Conservation (phyloP, 2,113 vertebrate genomes). For the Colistium nudipinnis region DNA sequence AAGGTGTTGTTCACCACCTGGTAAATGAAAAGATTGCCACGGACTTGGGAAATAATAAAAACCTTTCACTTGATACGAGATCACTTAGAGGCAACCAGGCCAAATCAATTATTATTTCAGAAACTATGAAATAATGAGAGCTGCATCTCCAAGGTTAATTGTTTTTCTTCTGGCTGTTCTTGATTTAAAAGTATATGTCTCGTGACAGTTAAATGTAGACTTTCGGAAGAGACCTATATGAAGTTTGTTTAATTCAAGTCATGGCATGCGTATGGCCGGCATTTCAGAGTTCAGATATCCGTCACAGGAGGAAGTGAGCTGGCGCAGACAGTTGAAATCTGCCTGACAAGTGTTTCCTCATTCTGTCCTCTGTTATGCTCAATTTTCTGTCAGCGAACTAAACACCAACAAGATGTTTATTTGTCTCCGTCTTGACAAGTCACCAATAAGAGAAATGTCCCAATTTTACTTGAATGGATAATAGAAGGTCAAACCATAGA, state of each 20-base stretch:
- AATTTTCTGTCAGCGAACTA: constrained; percentile 2
- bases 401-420: constrained; percentile 3
- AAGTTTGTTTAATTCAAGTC: neutral
- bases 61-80: neutral
- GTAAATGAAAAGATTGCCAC: constrained; percentile 29
- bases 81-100: neutral
- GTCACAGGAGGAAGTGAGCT: constrained; percentile 74
- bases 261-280: neutral
- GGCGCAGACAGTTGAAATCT: constrained; percentile 68
- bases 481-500: too few species aligned
- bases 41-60: neutral
- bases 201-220: neutral
- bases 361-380: constrained; percentile 42
- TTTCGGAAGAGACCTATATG: rapidly evolving
- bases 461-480: neutral
- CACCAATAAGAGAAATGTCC: neutral
- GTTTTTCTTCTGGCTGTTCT: neutral
- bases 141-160: neutral
- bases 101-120: neutral
- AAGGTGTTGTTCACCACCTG: constrained; percentile 42
- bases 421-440: neutral
- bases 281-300: constrained; percentile 33
- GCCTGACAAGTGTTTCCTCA: constrained; percentile 66
- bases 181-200: too few species aligned
- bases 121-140: neutral